Base-by-base conservation (phyloP, 2,888 invertebrate species). In the Epinotia ramella region DNA sequence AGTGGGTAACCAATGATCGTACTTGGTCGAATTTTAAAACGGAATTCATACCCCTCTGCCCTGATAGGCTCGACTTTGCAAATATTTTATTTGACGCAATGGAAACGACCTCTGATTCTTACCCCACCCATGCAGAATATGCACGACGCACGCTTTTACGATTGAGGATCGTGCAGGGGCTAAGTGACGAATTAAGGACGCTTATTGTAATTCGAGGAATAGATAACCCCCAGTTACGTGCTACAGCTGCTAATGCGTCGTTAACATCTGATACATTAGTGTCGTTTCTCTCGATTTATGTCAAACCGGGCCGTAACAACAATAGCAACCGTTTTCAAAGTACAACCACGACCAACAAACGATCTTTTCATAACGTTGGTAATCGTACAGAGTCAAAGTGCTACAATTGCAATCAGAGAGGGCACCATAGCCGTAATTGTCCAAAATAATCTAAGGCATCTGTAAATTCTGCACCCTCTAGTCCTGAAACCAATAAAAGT, bases 1-100 rank as follows among this genome's bases (percentile, higher is more conserved):
- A 68, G 44, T 68, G 68, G 68, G 59, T 59, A 1, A 59, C 59
- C 12, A 59, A 68, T 24, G 57, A 68, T 12, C 3, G 68, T 0
- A 68, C 57, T 0, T 68, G 68, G 64, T 57, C 57, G 0, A 64
- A 57, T 57, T 65, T 72, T 44, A 68, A 57, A 20, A 1, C 1
- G 16, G 44, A 72, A 9, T 57, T 72, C 28, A 44, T 1, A 40
- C 7, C 73, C 3, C 74, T 80, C 0, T 79, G 75, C n/a, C 73
- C 78, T 3, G 12, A 40, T 20, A 77, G 69, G n/a, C 16, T 78
- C 2, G 77, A 78, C 40, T 77, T 57, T 12, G 79, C 79, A 0
- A 76, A 72, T 56, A 79, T 79, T 13, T 16, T 76, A 5, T 76
- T 73, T 53, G 73, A 78, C 18, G 63, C 70, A 0, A 78, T 79